These are phyloP conservation scores for Anarhynchus alexandrinus DNA, from an alignment of 2,113 vertebrate genomes.

Conservation along the genomic window DNA sequence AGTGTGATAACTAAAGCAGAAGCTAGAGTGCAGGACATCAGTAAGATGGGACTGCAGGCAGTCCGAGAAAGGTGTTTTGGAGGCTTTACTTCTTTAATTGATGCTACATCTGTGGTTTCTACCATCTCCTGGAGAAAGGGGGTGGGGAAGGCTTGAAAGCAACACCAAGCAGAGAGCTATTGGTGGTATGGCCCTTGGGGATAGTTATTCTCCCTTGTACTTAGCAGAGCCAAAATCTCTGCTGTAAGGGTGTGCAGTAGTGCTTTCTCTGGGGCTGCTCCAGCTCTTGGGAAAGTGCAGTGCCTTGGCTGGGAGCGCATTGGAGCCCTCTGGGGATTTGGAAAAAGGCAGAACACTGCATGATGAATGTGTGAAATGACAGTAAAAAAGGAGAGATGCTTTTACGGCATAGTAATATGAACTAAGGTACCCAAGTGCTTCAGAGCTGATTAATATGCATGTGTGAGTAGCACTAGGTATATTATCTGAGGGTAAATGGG, in stretches of 20 bases:
- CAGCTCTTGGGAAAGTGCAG: background rate
- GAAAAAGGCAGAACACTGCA: background rate
- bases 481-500: background rate
- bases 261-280: background rate
- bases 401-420: background rate
- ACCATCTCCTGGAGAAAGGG: background rate
- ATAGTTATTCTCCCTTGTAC: background rate
- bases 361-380: background rate
- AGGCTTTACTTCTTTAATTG: background rate
- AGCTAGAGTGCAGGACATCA: background rate
- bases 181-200: background rate
- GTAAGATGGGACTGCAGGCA: background rate
- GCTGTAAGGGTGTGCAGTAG: background rate
- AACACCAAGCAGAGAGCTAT: background rate
- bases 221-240: background rate
- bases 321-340: background rate
- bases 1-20: background rate
- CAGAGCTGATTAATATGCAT: background rate
- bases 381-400: background rate
- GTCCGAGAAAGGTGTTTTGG: background rate
- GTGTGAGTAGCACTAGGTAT: background rate
- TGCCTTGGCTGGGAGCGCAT: background rate
- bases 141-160: background rate
- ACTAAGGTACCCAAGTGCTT: background rate
- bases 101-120: background rate